phyloP scores from a whole-genome alignment of 2,888 invertebrate genomes.

The Thysanoteuthis rhombus region DNA sequence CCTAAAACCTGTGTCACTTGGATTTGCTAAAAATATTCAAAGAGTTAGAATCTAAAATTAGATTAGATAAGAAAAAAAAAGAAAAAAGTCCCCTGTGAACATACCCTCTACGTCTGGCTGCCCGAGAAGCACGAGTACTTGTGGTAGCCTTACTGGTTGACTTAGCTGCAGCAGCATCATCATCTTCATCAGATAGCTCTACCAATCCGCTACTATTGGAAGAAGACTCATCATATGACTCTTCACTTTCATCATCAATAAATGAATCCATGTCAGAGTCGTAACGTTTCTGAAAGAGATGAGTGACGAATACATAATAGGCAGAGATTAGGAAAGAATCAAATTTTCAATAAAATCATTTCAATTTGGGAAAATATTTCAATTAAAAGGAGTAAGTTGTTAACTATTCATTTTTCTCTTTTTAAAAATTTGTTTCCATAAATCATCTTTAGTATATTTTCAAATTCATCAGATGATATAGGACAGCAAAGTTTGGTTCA shows the following conservation, averaged over 20 bases:
- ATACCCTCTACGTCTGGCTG: constrained; percentile 30
- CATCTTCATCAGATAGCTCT: constrained; percentile 35
- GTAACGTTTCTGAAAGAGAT: constrained; percentile 16
- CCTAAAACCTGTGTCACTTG: too few species aligned
- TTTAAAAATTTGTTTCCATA: too few species aligned
- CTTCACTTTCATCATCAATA: constrained; percentile 52
- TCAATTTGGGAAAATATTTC: background rate
- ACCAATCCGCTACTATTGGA: constrained; percentile 38
- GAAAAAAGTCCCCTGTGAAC: background rate
- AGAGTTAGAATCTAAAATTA: too few species aligned
- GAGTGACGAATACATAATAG: background rate
- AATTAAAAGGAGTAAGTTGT: too few species aligned
- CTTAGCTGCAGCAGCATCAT: constrained; percentile 33
- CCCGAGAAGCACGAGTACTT: constrained; percentile 40
- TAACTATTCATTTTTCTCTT: too few species aligned
- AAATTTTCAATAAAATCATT: background rate
- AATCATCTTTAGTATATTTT: too few species aligned
- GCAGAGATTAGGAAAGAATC: background rate
- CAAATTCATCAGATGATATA: too few species aligned
- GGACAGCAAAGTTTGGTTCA: too few species aligned
- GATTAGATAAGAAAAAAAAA: background rate
- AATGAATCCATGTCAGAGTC: constrained; percentile 53
- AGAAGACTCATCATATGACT: constrained; percentile 36
- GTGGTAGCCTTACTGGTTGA: constrained; percentile 35
- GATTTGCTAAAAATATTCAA: too few species aligned